Conservation (phyloP, 2,113 vertebrate species). For the Chlorodrepanis virens region DNA sequence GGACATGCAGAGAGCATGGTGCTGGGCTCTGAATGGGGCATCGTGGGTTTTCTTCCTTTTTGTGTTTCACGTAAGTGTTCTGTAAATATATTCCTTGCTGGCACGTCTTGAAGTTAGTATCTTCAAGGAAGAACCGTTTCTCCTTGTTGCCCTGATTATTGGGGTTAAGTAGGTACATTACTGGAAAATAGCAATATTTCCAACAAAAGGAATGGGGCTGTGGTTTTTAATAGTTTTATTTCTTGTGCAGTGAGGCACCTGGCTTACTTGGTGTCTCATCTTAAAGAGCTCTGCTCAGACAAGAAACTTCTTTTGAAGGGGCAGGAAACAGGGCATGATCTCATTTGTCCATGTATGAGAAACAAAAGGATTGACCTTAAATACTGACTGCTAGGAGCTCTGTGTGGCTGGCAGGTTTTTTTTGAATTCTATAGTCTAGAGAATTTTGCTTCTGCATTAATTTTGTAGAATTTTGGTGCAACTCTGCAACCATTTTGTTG, state of each 20-base stretch:
- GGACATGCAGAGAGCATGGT: accelerated
- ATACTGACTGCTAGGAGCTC: background rate
- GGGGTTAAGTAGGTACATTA: accelerated
- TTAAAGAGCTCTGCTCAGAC: background rate
- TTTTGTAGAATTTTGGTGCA: background rate
- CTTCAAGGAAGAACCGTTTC: accelerated
- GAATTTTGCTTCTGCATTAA: background rate
- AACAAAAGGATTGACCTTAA: background rate
- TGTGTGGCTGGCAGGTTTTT: background rate
- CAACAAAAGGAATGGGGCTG: background rate
- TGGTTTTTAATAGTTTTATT: background rate
- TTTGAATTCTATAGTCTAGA: background rate
- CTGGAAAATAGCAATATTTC: background rate
- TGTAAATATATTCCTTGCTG: background rate
- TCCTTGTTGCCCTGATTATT: background rate
- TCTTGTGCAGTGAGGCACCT: background rate
- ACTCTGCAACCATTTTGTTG: background rate
- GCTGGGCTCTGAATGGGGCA: accelerated
- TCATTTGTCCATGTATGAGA: slow-evolving; percentile 5
- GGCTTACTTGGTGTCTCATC: background rate
- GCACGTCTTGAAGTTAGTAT: background rate
- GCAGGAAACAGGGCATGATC: slow-evolving; percentile 37
- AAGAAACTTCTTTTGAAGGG: background rate
- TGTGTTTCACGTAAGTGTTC: background rate
- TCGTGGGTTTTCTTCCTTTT: background rate